A percentile compares a stretch with the other conserved stretches of the same genome.
phyloP scores from a whole-genome alignment of 2,797 vertebrate species.

The Micromesistius poutassou region DNA sequence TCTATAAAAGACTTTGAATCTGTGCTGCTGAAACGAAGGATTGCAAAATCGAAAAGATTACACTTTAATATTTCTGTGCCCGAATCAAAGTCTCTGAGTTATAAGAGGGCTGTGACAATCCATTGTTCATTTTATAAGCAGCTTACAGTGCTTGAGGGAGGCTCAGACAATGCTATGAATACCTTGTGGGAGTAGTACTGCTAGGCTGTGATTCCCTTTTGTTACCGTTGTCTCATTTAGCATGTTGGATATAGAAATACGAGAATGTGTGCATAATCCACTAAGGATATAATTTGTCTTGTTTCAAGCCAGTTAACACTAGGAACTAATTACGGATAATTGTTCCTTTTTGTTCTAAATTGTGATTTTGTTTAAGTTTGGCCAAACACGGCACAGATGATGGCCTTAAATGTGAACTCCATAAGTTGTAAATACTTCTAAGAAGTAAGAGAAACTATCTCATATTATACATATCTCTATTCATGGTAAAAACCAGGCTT shows the following conservation, averaged over 20 bases:
- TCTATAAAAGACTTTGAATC: neutral
- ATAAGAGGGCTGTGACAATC: neutral
- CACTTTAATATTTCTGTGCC: neutral
- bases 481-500: too few relatives aligned
- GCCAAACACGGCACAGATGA: too few relatives aligned
- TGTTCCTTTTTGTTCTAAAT: too few relatives aligned
- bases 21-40: neutral
- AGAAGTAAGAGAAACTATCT: too few relatives aligned
- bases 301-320: neutral
- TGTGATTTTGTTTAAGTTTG: too few relatives aligned
- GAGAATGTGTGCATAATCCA: neutral
- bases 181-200: too few relatives aligned
- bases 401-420: too few relatives aligned
- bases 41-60: neutral
- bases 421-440: too few relatives aligned
- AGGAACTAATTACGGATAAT: neutral
- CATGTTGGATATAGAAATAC: neutral
- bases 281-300: neutral
- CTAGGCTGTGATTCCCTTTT: too few relatives aligned
- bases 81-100: neutral
- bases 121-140: neutral
- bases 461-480: too few relatives aligned
- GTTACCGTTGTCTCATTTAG: too few relatives aligned
- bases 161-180: too few relatives aligned
- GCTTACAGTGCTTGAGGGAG: neutral